Evolutionary conservation across 2,888 invertebrate species (phyloP).

Genomic region (Eretmocerus hayati): DNA sequence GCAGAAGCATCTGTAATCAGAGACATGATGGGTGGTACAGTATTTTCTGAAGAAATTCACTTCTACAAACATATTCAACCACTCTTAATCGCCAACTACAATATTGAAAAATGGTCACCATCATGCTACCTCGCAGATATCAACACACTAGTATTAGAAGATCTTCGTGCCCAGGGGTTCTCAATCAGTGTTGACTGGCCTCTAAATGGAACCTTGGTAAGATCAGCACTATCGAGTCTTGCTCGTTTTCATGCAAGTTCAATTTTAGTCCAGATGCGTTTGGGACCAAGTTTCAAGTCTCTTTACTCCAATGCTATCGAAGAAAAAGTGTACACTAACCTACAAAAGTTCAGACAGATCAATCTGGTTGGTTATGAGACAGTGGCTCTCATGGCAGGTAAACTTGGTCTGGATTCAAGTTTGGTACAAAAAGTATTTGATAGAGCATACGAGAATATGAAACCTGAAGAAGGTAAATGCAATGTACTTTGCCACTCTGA

Average conservation of each 20-base stretch:
- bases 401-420: conserved; percentile 2
- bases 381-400: background rate
- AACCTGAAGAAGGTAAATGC: conserved; percentile 53
- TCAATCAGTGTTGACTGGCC: conserved; percentile 21
- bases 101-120: conserved; percentile 31
- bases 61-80: conserved; percentile 8
- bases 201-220: conserved; percentile 14
- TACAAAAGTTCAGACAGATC: background rate
- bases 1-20: conserved; percentile 1
- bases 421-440: conserved; percentile 2
- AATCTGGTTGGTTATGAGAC: background rate
- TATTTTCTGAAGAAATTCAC: conserved; percentile 3
- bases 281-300: conserved; percentile 2
- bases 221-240: conserved; percentile 26
- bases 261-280: conserved; percentile 28
- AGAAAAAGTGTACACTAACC: conserved; percentile 3
- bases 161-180: conserved; percentile 39
- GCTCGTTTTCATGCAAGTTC: conserved; percentile 36
- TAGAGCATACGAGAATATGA: conserved; percentile 57
- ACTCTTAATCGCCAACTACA: background rate
- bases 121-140: conserved; percentile 36
- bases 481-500: conserved; percentile 17
- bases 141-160: conserved; percentile 44
- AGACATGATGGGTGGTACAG: conserved; percentile 2
- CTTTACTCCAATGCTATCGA: conserved; percentile 1